phyloP scores from a whole-genome alignment of 2,888 invertebrate species.

The Sabatieria punctata region DNA sequence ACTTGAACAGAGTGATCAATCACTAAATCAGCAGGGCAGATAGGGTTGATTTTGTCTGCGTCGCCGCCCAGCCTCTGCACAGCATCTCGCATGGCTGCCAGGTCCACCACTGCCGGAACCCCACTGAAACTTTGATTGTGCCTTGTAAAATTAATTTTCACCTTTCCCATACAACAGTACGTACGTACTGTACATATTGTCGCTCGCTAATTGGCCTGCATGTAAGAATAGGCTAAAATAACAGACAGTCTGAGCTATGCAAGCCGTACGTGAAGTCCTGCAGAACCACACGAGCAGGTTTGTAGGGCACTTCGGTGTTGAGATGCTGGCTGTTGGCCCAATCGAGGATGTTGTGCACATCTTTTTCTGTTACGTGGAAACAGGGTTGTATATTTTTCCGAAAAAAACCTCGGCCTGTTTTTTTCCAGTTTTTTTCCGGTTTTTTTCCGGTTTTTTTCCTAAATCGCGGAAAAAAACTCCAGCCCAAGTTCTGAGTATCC shows the following conservation, averaged over 20 bases:
- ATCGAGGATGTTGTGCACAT: slow-evolving; percentile 68
- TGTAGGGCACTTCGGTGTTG: slow-evolving; percentile 74
- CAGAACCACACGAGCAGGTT: slow-evolving; percentile 81
- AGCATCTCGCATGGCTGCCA: slow-evolving; percentile 95
- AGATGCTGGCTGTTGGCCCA: slow-evolving; percentile 60
- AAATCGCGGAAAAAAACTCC: too few relatives aligned
- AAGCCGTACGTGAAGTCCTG: slow-evolving; percentile 57
- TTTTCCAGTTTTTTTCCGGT: too few relatives aligned
- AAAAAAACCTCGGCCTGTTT: too few relatives aligned
- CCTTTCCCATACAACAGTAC: slow-evolving; percentile 42
- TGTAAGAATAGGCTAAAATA: not conserved
- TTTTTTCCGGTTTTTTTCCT: too few relatives aligned
- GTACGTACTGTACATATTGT: too few relatives aligned
- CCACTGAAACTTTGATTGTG: slow-evolving; percentile 65
- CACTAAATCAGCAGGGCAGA: slow-evolving; percentile 89
- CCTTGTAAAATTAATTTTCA: slow-evolving; percentile 1
- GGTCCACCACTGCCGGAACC: slow-evolving; percentile 93
- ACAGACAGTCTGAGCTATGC: too few relatives aligned
- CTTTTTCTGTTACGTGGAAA: slow-evolving; percentile 62
- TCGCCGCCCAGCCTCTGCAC: slow-evolving; percentile 67
- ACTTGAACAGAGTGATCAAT: slow-evolving; percentile 97
- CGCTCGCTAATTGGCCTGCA: too few relatives aligned
- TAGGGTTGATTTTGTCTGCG: slow-evolving; percentile 82
- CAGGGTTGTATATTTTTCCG: too few relatives aligned
- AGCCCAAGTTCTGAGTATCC: too few relatives aligned